These are phyloP conservation scores for Alcis repandata DNA, from an alignment of 2,888 invertebrate species.

Conservation along the genomic window DNA sequence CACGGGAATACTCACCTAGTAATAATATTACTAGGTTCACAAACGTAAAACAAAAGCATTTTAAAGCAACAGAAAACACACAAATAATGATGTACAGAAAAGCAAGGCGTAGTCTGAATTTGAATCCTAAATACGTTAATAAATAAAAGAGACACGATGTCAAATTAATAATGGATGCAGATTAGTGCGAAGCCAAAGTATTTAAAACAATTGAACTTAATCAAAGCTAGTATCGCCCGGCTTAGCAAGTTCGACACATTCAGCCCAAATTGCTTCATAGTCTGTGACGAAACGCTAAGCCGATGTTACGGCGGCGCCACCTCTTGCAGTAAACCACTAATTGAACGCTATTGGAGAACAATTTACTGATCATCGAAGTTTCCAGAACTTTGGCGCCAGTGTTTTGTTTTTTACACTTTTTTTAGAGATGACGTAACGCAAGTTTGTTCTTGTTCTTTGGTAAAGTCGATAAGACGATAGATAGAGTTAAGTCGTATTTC, in stretches of 20 bases:
- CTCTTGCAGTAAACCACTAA: constrained; percentile 40
- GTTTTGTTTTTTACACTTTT: constrained; percentile 21
- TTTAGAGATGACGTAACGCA: constrained; percentile 26
- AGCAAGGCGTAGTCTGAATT: too few species aligned
- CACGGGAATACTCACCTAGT: too few species aligned
- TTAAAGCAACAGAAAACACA: too few species aligned
- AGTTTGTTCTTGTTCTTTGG: background rate
- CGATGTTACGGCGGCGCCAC: constrained; percentile 47
- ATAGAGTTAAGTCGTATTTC: too few species aligned
- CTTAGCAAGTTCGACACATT: constrained; percentile 17
- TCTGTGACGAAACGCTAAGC: constrained; percentile 46
- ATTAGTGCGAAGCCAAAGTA: background rate
- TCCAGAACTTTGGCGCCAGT: constrained; percentile 31
- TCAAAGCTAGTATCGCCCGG: constrained; percentile 9
- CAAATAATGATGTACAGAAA: too few species aligned
- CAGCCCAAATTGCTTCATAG: constrained; percentile 40
- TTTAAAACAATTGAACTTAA: constrained; percentile 4
- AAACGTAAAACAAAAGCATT: too few species aligned
- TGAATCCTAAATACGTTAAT: too few species aligned
- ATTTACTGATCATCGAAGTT: constrained; percentile 46
- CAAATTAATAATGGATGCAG: too few species aligned
- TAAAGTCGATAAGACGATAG: too few species aligned
- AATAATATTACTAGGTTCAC: too few species aligned
- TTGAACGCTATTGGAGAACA: constrained; percentile 47
- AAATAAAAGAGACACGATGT: too few species aligned